Evolutionary conservation across 2,113 vertebrate genomes (phyloP).

Genomic region (Muntiacus muntjak): DNA sequence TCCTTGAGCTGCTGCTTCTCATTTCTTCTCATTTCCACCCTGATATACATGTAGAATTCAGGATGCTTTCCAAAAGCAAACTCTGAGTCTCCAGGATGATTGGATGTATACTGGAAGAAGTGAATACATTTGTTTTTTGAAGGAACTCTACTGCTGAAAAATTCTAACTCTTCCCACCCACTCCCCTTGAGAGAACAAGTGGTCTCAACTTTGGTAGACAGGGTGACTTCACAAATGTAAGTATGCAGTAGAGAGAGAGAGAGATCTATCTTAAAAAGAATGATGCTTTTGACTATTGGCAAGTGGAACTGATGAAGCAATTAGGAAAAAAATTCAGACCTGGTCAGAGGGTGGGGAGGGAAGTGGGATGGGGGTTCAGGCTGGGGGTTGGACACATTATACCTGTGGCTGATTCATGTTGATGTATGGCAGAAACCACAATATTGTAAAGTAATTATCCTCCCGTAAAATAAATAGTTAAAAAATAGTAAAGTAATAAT

Average conservation of each 20-base stretch:
- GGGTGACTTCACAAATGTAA: background rate
- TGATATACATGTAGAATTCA: background rate
- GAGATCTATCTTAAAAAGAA: background rate
- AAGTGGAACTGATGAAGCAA: background rate
- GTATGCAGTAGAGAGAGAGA: background rate
- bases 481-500: background rate
- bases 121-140: background rate
- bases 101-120: background rate
- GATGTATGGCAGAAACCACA: background rate
- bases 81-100: background rate
- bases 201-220: background rate
- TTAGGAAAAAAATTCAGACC: background rate
- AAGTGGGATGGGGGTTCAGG: background rate
- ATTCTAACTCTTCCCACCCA: background rate
- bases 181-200: background rate
- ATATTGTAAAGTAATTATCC: background rate
- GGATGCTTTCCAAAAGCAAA: background rate
- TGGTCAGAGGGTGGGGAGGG: background rate
- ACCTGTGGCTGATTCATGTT: background rate
- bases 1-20: background rate
- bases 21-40: background rate
- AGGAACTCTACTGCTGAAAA: background rate
- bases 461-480: background rate
- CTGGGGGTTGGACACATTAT: background rate
- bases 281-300: background rate